Evolutionary conservation across 2,888 invertebrate genomes (phyloP), one percentile per base, ranked within the genome.

Genomic region (Tromatobia lineatoria): DNA sequence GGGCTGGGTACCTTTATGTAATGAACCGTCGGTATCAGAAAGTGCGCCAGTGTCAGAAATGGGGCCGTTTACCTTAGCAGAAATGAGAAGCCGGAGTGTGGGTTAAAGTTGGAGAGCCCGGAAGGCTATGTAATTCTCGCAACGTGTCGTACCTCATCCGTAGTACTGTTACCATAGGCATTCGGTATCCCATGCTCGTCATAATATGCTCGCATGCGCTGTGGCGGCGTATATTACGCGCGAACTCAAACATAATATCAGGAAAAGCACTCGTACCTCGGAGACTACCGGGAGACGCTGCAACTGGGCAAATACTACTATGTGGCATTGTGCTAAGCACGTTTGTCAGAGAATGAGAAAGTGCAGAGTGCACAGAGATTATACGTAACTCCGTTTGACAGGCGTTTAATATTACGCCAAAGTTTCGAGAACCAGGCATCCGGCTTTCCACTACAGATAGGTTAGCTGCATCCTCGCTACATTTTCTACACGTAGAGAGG

Each of bases 221-320:
- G 80, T 54, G 57, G 74, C 67, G 64, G 87, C 90, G 89, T 90
- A 91, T 92, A 92, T 92, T 92, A 91, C 91, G 86, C 88, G 81
- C 89, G 88, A 93, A 93, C 91, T 93, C 92, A 93, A 92, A 93
- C 93, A 92, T 92, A 93, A 93, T 93, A 93, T 93, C 92, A 90
- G 88, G 90, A 90, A 91, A 92, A 92, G 90, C 91, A 88, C 91
- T 91, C 90, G 88, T 90, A 92, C 91, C 92, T 91, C 89, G 61
- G 20, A 29, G 38, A 42, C 64, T 20, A 11, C 7, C 23, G 8
- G 50, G 52, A 34, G 70, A 52, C 10, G 61, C 59, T 50, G 59
- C 18, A 45, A 61, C 47, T 67, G 29, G 20, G 64, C 64, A 64
- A 64, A 64, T 64, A 64, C n/a, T 10, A n/a, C n/a, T 18, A 61